These are phyloP conservation scores for Pteronotus mesoamericanus DNA, from an alignment of 2,797 vertebrate genomes.

Conservation along the genomic window DNA sequence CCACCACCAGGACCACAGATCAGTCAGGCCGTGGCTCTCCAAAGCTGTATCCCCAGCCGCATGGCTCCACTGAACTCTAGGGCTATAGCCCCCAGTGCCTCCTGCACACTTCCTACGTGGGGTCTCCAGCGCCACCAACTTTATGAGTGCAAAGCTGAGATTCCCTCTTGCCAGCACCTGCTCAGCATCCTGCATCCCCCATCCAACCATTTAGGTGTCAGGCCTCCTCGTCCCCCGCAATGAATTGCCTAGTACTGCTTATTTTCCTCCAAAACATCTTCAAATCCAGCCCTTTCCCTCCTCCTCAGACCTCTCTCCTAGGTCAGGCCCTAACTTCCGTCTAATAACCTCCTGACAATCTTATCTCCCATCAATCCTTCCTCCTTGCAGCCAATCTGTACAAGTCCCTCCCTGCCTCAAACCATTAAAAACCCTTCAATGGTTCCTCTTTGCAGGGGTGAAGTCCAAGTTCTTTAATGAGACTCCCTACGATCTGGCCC, in stretches of 20 bases:
- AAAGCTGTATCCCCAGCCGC: background rate
- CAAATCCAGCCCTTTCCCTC: background rate
- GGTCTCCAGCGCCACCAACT: background rate
- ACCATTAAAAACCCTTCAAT: background rate
- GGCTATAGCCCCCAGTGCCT: background rate
- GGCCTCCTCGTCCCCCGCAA: background rate
- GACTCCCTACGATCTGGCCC: background rate
- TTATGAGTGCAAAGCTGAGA: background rate
- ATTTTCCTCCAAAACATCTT: background rate
- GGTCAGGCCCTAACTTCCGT: background rate
- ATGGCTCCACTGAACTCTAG: background rate
- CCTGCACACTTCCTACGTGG: background rate
- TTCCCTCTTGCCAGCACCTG: background rate
- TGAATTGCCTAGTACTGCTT: background rate
- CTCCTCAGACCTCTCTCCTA: background rate
- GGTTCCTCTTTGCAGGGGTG: background rate
- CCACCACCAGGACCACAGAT: background rate
- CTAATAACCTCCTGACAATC: background rate
- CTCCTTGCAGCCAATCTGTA: background rate
- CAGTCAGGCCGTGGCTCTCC: background rate
- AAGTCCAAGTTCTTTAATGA: slow-evolving; percentile 17
- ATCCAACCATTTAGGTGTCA: background rate
- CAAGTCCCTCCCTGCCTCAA: background rate
- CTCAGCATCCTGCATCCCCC: background rate
- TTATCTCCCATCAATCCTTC: background rate